These are phyloP conservation scores for Chaetogeoica ovagalla DNA, from an alignment of 2,888 invertebrate genomes.

Conservation along the genomic window DNA sequence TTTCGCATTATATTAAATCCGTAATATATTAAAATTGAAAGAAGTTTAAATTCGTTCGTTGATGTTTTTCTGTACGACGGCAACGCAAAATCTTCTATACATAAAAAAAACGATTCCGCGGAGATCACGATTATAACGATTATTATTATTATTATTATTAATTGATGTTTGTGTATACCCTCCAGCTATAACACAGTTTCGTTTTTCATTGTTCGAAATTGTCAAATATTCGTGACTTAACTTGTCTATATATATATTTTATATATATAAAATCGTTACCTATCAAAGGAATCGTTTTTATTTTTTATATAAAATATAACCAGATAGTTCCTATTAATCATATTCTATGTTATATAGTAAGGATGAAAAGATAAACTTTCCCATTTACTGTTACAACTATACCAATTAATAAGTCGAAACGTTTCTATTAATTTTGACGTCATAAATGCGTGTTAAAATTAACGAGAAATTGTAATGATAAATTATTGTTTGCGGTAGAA, in stretches of 20 bases:
- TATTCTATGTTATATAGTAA: neutral
- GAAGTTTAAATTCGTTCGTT: neutral
- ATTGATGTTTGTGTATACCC: neutral
- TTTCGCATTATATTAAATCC: neutral
- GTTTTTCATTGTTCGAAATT: constrained; percentile 23
- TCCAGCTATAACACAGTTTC: too few relatives aligned
- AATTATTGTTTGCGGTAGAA: neutral
- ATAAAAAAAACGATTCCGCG: neutral
- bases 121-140: constrained; percentile 17
- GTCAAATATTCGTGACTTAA: constrained; percentile 33
- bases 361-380: constrained; percentile 19
- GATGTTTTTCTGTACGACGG: neutral
- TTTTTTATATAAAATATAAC: constrained; percentile 2
- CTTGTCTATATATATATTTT: neutral
- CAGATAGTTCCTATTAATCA: constrained; percentile 32
- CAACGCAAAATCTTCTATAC: neutral
- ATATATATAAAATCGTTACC: neutral
- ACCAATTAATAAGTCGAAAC: neutral
- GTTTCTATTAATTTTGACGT: constrained; percentile 8
- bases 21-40: neutral
- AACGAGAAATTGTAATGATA: neutral
- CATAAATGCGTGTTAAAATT: neutral
- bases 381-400: neutral
- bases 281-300: constrained; percentile 12
- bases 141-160: constrained; percentile 41